Conservation (phyloP, 2,113 vertebrate genomes). For the Penelope pileata region DNA sequence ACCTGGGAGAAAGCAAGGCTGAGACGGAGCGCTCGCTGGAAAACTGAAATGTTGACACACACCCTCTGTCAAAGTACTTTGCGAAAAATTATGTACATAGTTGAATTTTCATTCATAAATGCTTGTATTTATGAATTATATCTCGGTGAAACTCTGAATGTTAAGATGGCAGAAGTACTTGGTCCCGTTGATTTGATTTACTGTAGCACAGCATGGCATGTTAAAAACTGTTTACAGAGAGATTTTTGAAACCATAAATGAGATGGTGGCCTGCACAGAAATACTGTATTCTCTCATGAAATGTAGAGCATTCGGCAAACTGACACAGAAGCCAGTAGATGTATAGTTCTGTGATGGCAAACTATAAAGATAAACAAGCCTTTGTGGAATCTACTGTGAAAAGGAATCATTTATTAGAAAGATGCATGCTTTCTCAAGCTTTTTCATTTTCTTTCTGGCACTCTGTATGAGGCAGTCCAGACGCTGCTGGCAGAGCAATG, state of each 20-base stretch:
- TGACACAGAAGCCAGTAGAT: background rate
- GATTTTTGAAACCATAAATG: background rate
- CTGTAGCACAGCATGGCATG: background rate
- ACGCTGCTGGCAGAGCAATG: background rate
- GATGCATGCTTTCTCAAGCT: background rate
- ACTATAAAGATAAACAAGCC: conserved; percentile 6
- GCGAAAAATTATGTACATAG: background rate
- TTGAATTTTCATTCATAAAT: background rate
- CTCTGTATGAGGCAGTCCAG: background rate
- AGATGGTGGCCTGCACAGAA: background rate
- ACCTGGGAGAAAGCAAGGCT: background rate
- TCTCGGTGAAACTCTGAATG: background rate
- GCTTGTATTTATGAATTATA: background rate
- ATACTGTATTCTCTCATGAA: conserved; percentile 8
- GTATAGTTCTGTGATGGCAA: background rate
- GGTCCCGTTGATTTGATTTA: background rate
- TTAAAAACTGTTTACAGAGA: conserved; percentile 1
- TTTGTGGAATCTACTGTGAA: conserved; percentile 7
- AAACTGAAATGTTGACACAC: background rate
- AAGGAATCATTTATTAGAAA: conserved; percentile 1
- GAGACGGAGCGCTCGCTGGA: background rate
- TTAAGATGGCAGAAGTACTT: background rate
- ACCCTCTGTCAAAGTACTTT: background rate
- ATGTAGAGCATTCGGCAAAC: background rate
- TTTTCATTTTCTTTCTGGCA: conserved; percentile 1